These are phyloP conservation scores for Aphodius sticticus DNA, from an alignment of 2,888 invertebrate genomes.

Conservation along the genomic window DNA sequence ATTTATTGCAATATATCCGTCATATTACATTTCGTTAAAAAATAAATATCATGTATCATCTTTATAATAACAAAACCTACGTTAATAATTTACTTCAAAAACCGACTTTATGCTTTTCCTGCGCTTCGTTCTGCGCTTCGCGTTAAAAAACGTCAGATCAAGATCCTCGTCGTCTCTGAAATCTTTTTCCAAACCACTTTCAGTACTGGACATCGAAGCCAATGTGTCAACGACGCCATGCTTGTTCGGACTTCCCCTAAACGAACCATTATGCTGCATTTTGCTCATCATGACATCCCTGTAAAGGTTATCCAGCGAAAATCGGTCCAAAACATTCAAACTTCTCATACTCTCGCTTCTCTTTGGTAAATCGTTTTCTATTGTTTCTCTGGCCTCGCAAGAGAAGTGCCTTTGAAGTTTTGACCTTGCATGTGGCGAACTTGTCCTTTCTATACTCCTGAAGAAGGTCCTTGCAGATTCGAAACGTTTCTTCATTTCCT, in stretches of 20 bases:
- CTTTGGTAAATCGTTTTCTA: conserved; percentile 21
- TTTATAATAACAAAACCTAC: conserved; percentile 9
- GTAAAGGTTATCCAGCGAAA: conserved; percentile 35
- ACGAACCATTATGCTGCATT: conserved; percentile 29
- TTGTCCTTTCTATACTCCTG: conserved; percentile 30
- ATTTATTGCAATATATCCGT: background rate
- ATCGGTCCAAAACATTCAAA: conserved; percentile 31
- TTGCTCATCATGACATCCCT: conserved; percentile 30
- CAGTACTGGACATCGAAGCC: conserved; percentile 34
- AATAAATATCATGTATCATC: background rate
- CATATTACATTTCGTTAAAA: conserved; percentile 5
- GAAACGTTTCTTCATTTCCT: conserved; percentile 36
- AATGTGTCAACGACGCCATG: conserved; percentile 32
- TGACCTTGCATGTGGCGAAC: background rate
- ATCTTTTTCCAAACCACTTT: conserved; percentile 27
- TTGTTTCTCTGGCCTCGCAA: conserved; percentile 24
- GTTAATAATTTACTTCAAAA: conserved; percentile 35
- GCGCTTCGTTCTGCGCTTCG: conserved; percentile 28
- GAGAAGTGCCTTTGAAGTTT: background rate
- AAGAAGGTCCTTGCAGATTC: conserved; percentile 34
- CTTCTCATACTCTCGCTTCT: conserved; percentile 27
- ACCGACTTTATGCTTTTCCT: conserved; percentile 35
- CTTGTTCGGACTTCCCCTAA: conserved; percentile 32
- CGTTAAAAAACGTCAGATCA: conserved; percentile 33
- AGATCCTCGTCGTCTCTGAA: conserved; percentile 34